Evolutionary conservation across 2,888 invertebrate species (phyloP), one percentile per base, ranked within the genome.

Genomic region (Drosophila mulleri): DNA sequence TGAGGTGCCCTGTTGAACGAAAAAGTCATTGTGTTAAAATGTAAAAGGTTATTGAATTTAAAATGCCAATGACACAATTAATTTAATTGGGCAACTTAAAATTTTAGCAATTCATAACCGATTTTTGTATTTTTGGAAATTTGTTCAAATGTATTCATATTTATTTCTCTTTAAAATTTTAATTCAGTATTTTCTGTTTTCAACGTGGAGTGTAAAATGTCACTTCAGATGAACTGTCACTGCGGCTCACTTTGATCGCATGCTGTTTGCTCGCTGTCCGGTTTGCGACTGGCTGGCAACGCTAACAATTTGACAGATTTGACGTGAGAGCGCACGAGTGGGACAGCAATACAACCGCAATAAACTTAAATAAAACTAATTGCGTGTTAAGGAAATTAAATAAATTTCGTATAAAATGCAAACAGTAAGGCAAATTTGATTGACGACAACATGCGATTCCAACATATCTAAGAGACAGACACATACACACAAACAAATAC

Each of bases 331-430:
- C 35, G 65, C 6, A 26, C 20, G 42, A 80, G 74, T 32, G 78
- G 72, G 82, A 83, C 66, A 58, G 58, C 78, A 57, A 69, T 68
- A 80, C 79, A 87, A 89, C 86, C 86, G 89, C 86, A 87, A 87
- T 87, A 85, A 87, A 86, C 85, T 88, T 89, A 85, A 87, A 87
- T 85, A 87, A 89, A 87, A 87, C 89, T 87, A 87, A 87, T 89
- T 89, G 86, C 86, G 86, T 87, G 86, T 88, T 89, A 75, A 67
- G 72, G 66, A 76, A 87, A 87, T 87, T 87, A 89, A 87, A 87
- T 89, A 87, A 87, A 87, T 89, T 87, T 85, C 80, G 71, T 71
- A 80, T 85, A 89, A 54, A 54, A 82, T 84, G 79, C 89, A 84
- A 87, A 82, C 88, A 89, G 85, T 87, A 87, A 88, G 63, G 80